Conservation (phyloP, 2,113 vertebrate species). For the Parus major region DNA sequence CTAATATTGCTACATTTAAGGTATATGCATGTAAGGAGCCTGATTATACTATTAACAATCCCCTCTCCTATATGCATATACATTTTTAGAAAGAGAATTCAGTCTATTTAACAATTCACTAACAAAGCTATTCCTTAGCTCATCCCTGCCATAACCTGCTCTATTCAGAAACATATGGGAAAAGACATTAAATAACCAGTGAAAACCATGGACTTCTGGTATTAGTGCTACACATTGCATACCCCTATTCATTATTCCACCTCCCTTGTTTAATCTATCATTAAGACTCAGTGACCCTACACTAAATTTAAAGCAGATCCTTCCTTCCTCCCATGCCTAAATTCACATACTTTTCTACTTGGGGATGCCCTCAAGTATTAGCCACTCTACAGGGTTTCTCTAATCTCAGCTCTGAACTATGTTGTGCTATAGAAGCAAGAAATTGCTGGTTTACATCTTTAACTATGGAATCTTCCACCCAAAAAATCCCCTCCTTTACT, state of each 20-base stretch:
- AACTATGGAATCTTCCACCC: constrained; percentile 72
- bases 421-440: constrained; percentile 83
- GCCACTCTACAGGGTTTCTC: constrained; percentile 86
- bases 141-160: constrained; percentile 83
- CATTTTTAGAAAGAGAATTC: constrained; percentile 58
- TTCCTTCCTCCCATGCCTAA: constrained; percentile 88
- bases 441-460: constrained; percentile 85
- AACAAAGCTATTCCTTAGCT: constrained; percentile 83
- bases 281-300: constrained; percentile 86
- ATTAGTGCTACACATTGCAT: constrained; percentile 83
- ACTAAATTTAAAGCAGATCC: constrained; percentile 89
- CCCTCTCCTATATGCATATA: constrained; percentile 42
- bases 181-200: constrained; percentile 84
- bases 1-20: not conserved
- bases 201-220: constrained; percentile 83
- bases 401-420: constrained; percentile 86
- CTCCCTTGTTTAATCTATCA: constrained; percentile 87
- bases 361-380: constrained; percentile 86
- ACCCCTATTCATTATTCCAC: constrained; percentile 84
- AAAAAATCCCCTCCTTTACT: constrained; percentile 67
- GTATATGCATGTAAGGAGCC: not conserved
- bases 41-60: constrained; percentile 11
- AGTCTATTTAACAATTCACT: constrained; percentile 74
- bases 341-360: constrained; percentile 85
- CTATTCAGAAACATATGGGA: constrained; percentile 85